Conservation (phyloP, 2,888 invertebrate species). For the Drosophila dives region DNA sequence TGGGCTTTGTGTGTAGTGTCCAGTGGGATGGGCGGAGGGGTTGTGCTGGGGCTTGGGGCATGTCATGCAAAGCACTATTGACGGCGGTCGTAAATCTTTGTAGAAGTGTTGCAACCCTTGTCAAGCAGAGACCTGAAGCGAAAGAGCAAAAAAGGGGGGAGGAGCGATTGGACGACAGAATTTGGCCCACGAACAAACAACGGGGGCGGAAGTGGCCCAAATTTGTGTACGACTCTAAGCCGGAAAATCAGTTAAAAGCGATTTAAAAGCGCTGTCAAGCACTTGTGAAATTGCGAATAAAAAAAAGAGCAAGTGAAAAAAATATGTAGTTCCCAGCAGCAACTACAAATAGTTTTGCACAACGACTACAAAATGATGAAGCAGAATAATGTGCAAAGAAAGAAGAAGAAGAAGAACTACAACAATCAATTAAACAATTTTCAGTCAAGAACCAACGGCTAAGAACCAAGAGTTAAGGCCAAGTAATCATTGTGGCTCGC, state of each 20-base stretch:
- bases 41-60: conserved; percentile 17
- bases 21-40: background rate
- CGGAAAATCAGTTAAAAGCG: conserved; percentile 71
- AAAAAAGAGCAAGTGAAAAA: conserved; percentile 7
- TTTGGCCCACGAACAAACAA: conserved; percentile 17
- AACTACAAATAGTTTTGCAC: conserved; percentile 11
- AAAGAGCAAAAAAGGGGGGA: background rate
- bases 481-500: background rate
- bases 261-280: conserved; percentile 57
- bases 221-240: conserved; percentile 48
- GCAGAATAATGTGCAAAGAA: background rate
- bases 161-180: conserved; percentile 1
- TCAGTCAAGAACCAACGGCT: background rate
- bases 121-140: conserved; percentile 38
- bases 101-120: conserved; percentile 72
- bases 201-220: conserved; percentile 49
- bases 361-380: background rate
- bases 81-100: conserved; percentile 79
- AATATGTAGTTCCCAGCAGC: background rate
- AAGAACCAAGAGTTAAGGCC: background rate
- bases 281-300: conserved; percentile 39
- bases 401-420: background rate
- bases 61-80: conserved; percentile 76
- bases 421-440: background rate
- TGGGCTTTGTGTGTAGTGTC: conserved; percentile 10